Evolutionary conservation across 2,797 vertebrate species (phyloP), one percentile per base, ranked within the genome.

Genomic region (Acestrorhynchus altus): DNA sequence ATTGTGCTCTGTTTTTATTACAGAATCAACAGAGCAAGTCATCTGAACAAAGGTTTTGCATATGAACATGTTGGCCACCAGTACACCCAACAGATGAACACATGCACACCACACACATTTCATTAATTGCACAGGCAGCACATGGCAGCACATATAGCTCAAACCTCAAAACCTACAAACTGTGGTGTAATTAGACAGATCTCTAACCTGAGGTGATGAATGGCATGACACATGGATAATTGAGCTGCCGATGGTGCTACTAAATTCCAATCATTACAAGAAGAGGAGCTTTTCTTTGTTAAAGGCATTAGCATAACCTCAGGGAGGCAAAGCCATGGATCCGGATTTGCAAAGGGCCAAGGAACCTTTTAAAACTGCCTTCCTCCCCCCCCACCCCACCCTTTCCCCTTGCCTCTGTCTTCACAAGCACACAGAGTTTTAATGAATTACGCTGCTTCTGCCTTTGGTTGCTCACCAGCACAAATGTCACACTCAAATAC

Each of bases 401-500:
- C 54, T 11, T 10, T 4, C 54, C 24, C 46, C 46, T 4, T 39
- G 20, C 40, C 54, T 52, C 46, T 31, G 46, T 22, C 49, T 77
- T 47, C 40, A 65, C 49, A 60, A 76, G 61, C 61, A 42, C n/a
- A 35, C 54, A 28, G 63, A 51, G 47, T 59, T 61, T 80, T 63
- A 84, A 81, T 74, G 67, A 79, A 74, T 69, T 39, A 77, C 51
- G 47, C 73, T 24, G 47, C 54, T 8, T 26, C 47, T 28, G 65
- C 59, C 66, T 78, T 69, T 42, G 28, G 22, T 59, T 67, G 28
- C 35, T 71, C 60, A 61, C 70, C 10, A 26, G 51, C 56, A 77
- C 60, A 83, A 80, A 80, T 83, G 76, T 72, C 75, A 74, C 16
- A 52, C 66, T 80, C 69, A 65, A 24, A 79, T 70, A 79, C 49